Percentiles rank a stretch among this genome's conserved stretches.
Evolutionary conservation across 1,140 invertebrate genomes (phyloP).

Genomic region (Sarcophaga peregrina): DNA sequence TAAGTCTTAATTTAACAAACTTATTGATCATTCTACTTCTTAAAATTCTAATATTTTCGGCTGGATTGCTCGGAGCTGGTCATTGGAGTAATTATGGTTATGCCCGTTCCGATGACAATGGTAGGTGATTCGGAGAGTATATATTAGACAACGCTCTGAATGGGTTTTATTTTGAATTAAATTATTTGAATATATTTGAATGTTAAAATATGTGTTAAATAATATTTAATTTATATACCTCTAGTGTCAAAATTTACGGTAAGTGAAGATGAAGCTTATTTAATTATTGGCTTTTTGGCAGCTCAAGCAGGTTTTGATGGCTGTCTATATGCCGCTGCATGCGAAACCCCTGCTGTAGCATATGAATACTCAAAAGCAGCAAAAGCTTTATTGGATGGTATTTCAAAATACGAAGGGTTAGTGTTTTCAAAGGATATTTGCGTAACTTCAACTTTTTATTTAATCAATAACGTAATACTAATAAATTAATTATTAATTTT

Average conservation of each 20-base stretch:
- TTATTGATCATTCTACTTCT: slow-evolving; percentile 81
- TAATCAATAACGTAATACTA: too few relatives aligned
- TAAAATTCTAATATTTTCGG: slow-evolving; percentile 83
- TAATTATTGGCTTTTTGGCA: slow-evolving; percentile 78
- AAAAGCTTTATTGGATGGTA: slow-evolving; percentile 77
- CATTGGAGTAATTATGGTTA: slow-evolving; percentile 71
- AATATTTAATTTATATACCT: not conserved
- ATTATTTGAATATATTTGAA: not conserved
- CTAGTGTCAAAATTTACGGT: slow-evolving; percentile 53
- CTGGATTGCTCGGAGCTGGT: slow-evolving; percentile 79
- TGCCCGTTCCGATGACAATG: slow-evolving; percentile 50
- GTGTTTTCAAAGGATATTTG: not conserved
- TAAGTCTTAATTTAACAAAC: slow-evolving; percentile 86
- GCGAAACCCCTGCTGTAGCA: slow-evolving; percentile 78
- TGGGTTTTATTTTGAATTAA: not conserved
- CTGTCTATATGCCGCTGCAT: slow-evolving; percentile 82
- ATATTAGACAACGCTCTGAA: not conserved
- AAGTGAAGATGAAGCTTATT: slow-evolving; percentile 74
- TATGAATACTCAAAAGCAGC: slow-evolving; percentile 79
- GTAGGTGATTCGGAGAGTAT: not conserved
- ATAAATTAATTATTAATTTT: too few relatives aligned
- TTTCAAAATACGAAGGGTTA: slow-evolving; percentile 77
- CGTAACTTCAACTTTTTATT: too few relatives aligned
- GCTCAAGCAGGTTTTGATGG: slow-evolving; percentile 74
- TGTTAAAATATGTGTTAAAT: not conserved